Evolutionary conservation across 2,113 vertebrate genomes (phyloP).

Genomic region (Pyrgilauda ruficollis): DNA sequence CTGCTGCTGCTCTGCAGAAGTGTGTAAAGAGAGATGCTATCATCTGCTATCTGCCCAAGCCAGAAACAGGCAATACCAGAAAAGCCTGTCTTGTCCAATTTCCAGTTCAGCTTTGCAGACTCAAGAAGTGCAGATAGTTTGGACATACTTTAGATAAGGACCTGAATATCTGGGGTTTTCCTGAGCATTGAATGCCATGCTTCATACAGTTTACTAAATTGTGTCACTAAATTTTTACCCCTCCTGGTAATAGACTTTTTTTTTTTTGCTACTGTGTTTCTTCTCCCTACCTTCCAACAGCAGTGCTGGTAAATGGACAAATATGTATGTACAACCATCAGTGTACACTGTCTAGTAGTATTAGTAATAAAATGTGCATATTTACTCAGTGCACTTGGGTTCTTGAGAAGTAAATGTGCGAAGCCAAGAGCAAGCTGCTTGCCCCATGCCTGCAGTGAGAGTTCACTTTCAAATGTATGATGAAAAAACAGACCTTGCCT

Average conservation of each 20-base stretch:
- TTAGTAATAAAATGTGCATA: not conserved
- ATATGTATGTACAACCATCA: not conserved
- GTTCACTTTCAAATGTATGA: constrained; percentile 12
- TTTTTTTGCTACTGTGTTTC: not conserved
- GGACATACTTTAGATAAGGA: constrained; percentile 66
- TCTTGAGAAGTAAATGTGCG: not conserved
- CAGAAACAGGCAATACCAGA: constrained; percentile 65
- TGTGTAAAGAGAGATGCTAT: constrained; percentile 58
- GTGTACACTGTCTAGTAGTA: not conserved
- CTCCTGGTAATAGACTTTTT: constrained; percentile 17
- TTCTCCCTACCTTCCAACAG: not conserved
- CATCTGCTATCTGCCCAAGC: constrained; percentile 44
- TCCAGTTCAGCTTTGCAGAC: constrained; percentile 61
- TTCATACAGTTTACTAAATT: constrained; percentile 41
- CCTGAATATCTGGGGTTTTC: constrained; percentile 51
- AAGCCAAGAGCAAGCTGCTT: not conserved
- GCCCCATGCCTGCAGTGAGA: not conserved
- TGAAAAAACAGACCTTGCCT: constrained; percentile 26
- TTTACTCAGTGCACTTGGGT: not conserved
- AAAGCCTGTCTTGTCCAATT: constrained; percentile 60
- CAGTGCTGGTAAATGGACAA: not conserved
- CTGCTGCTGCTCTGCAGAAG: not conserved
- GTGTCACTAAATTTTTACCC: constrained; percentile 10
- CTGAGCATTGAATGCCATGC: not conserved
- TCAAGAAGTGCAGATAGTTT: constrained; percentile 58